Conservation (phyloP, 2,888 invertebrate genomes). For the Sussaba pulchella region DNA sequence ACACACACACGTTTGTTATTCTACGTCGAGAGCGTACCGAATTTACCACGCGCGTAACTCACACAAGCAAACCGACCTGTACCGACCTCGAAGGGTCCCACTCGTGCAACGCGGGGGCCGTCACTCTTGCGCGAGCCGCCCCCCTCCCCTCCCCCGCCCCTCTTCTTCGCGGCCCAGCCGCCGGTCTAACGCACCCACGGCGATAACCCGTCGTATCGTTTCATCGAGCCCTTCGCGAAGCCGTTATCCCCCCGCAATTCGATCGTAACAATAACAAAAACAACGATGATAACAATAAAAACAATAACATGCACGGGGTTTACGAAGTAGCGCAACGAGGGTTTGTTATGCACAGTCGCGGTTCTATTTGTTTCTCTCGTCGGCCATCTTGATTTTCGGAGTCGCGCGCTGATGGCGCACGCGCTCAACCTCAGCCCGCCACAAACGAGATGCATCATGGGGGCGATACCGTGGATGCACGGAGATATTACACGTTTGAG, state of each 20-base stretch:
- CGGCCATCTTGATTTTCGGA: constrained; percentile 80
- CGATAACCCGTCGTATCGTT: neutral
- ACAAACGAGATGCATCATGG: constrained; percentile 62
- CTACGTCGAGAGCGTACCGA: neutral
- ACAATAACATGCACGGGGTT: neutral
- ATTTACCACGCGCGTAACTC: constrained; percentile 56
- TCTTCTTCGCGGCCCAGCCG: neutral
- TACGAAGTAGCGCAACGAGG: constrained; percentile 57
- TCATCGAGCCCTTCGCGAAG: neutral
- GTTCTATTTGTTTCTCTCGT: constrained; percentile 78
- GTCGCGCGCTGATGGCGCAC: constrained; percentile 71
- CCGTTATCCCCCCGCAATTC: neutral
- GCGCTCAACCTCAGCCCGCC: constrained; percentile 64
- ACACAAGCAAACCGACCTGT: constrained; percentile 36
- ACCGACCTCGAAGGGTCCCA: constrained; percentile 45
- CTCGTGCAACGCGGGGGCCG: constrained; percentile 59
- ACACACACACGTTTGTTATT: too few species aligned
- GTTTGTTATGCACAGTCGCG: constrained; percentile 79
- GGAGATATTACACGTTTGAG: neutral
- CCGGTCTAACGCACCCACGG: constrained; percentile 25
- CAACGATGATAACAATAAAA: neutral
- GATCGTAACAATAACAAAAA: too few species aligned
- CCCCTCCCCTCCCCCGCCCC: constrained; percentile 23
- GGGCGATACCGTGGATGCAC: neutral
- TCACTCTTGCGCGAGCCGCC: constrained; percentile 48